Percentiles rank a stretch among this genome's conserved stretches.
Conservation (phyloP, 2,797 vertebrate genomes). For the Fratercula arctica region DNA sequence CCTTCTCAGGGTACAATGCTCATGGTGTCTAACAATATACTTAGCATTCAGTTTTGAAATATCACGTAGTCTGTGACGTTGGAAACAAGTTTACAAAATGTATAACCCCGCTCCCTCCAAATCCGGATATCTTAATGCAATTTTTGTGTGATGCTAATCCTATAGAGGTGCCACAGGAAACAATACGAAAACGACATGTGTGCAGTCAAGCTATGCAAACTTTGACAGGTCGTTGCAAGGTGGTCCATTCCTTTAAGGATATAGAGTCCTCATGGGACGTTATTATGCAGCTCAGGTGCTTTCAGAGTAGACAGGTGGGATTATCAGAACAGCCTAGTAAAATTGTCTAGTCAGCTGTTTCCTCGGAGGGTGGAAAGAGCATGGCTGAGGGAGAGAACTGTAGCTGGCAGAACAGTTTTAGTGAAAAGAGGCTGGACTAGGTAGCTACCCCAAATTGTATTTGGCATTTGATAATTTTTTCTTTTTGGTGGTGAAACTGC, state of each 20-base stretch:
- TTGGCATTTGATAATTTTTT: neutral
- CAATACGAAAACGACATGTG: neutral
- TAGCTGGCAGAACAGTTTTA: neutral
- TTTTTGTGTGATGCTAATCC: neutral
- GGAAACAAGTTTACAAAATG: neutral
- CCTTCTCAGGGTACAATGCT: neutral
- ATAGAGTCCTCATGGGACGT: rapidly evolving
- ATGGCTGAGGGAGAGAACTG: neutral
- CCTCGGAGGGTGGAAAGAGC: neutral
- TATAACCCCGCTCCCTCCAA: neutral
- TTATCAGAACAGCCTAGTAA: neutral
- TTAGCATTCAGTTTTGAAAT: neutral
- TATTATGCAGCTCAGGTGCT: neutral
- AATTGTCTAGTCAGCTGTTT: neutral
- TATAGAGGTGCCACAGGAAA: neutral
- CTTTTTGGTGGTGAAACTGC: neutral
- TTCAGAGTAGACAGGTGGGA: neutral
- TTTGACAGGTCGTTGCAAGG: neutral
- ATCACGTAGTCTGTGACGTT: neutral
- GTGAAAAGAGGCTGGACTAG: neutral
- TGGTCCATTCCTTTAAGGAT: neutral
- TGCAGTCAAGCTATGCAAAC: neutral
- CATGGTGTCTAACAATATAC: neutral
- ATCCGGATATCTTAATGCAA: neutral
- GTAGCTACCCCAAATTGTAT: neutral